phyloP scores from a whole-genome alignment of 2,797 vertebrate genomes.

The Intellagama lesueurii region DNA sequence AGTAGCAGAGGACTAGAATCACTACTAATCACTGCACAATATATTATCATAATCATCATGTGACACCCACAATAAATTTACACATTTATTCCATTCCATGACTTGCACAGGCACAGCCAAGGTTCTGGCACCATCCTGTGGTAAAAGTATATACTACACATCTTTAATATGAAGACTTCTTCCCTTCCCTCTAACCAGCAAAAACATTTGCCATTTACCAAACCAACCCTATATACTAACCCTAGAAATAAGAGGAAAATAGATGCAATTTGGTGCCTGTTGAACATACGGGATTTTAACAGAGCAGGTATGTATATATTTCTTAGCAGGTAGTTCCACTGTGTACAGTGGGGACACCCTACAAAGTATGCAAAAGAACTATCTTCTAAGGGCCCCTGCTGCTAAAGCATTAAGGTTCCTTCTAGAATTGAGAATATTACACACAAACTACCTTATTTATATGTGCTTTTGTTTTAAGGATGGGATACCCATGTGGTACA shows the following conservation, averaged over 20 bases:
- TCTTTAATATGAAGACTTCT: neutral
- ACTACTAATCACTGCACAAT: neutral
- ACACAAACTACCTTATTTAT: neutral
- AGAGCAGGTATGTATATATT: neutral
- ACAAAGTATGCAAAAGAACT: neutral
- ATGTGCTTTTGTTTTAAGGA: too few species aligned
- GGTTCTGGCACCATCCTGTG: slow-evolving; percentile 23
- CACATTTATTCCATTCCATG: neutral
- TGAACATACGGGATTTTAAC: neutral
- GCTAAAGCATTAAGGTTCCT: neutral
- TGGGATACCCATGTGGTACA: too few species aligned
- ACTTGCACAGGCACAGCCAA: neutral
- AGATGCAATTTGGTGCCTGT: neutral
- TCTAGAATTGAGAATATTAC: neutral
- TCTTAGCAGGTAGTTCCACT: neutral
- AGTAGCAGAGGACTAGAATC: neutral
- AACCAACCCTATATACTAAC: neutral
- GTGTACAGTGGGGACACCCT: neutral
- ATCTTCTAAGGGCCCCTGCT: neutral
- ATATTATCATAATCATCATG: too few species aligned
- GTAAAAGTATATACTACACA: slow-evolving; percentile 1
- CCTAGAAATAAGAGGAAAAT: neutral
- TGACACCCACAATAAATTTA: neutral
- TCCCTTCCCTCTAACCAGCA: neutral
- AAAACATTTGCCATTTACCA: neutral